Conservation (phyloP, 1,140 invertebrate genomes). For the Lepeophtheirus salmonis region DNA sequence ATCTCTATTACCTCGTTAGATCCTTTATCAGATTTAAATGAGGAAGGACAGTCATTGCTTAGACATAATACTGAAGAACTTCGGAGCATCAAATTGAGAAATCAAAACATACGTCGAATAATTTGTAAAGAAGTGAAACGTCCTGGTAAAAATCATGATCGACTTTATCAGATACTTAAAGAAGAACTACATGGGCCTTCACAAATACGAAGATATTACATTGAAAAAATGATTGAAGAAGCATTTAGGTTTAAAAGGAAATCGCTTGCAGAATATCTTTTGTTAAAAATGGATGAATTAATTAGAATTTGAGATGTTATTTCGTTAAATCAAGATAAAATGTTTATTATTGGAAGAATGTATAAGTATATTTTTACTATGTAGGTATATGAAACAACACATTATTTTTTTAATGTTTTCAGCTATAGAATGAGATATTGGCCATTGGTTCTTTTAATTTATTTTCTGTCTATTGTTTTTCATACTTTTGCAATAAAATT, state of each 20-base stretch:
- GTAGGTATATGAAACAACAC: too few species aligned
- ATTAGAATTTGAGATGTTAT: too few species aligned
- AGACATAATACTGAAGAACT: constrained; percentile 19
- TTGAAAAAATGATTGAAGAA: constrained; percentile 54
- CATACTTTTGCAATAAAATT: too few species aligned
- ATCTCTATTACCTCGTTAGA: background rate
- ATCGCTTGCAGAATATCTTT: constrained; percentile 20
- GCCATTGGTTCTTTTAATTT: too few species aligned
- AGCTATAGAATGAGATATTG: too few species aligned
- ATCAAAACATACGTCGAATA: constrained; percentile 15
- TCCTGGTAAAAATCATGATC: constrained; percentile 42
- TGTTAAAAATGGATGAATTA: background rate
- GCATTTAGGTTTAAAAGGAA: constrained; percentile 57
- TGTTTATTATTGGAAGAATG: too few species aligned
- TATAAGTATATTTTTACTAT: too few species aligned
- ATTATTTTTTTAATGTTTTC: too few species aligned
- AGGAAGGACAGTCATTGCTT: too few species aligned
- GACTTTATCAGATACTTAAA: constrained; percentile 47
- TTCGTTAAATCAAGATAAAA: too few species aligned
- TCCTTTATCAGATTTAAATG: background rate
- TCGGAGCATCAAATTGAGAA: constrained; percentile 20
- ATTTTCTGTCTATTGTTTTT: too few species aligned
- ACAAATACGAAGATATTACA: constrained; percentile 44
- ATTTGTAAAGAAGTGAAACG: constrained; percentile 18
- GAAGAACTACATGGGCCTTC: constrained; percentile 46